Evolutionary conservation across 2,113 vertebrate genomes (phyloP), one percentile per base, ranked within the genome.

Genomic region (Andinoacara biseriatus): DNA sequence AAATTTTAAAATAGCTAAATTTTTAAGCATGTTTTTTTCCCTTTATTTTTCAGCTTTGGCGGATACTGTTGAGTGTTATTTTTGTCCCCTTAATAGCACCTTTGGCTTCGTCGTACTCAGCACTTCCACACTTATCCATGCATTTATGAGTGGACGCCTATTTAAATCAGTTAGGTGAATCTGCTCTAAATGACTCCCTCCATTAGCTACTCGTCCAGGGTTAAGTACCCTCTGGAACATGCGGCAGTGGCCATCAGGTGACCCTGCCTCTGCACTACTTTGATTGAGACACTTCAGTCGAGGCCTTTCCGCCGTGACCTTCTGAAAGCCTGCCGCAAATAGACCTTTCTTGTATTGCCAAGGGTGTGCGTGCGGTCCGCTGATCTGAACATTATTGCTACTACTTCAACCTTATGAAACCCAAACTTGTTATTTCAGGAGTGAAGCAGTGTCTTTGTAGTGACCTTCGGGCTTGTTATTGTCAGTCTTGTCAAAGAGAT

Each of bases 201-300:
- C 77, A 86, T 93, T 91, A 93, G 88, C 89, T 75, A 89, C 91
- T 93, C 85, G 80, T 89, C 83, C 88, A 67, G 89, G 91, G 91
- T 93, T 87, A 90, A 94, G 93, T 82, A 83, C 84, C 81, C 74
- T 76, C 78, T 5, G 83, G 79, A 83, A 58, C 80, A 80, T 72
- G 56, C 33, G 63, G 58, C 57, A 0, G 22, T 24, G 85, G 76
- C 84, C 86, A 80, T 78, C 80, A 75, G 78, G 72, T 86, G 85
- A 93, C 93, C 90, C 89, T 29, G 61, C 52, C 22, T 35, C 88
- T 29, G 77, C 79, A 10, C 76, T 15, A 61, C 84, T 80, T 74
- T 77, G 87, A 90, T 88, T 86, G 92, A 90, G 91, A 84, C 88
- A 82, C 91, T 93, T 88, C 61, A 92, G 59, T 18, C 2, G 63